Evolutionary conservation across 2,888 invertebrate species (phyloP).

Genomic region (Polymixis lichenea): DNA sequence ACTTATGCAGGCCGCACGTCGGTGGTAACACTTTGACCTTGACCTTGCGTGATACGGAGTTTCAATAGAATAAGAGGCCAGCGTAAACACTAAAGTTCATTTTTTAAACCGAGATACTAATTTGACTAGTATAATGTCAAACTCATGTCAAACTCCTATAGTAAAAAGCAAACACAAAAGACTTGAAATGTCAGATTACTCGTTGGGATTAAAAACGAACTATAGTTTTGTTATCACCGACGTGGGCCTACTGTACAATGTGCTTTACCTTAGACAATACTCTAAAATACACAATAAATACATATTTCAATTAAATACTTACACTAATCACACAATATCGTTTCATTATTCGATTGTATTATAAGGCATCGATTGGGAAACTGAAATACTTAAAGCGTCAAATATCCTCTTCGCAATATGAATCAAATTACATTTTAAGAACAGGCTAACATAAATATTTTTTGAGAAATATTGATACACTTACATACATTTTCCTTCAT

Average conservation of each 20-base stretch:
- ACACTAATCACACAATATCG: constrained; percentile 16
- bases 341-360: constrained; percentile 17
- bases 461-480: background rate
- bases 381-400: background rate
- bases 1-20: background rate
- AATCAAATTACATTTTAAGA: background rate
- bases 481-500: background rate
- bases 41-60: background rate
- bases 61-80: background rate
- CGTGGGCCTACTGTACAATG: background rate
- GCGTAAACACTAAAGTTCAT: too few species aligned
- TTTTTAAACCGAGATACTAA: too few species aligned
- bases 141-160: too few species aligned
- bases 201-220: too few species aligned
- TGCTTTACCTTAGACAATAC: background rate
- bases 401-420: background rate
- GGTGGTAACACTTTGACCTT: background rate
- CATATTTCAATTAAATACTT: constrained; percentile 13
- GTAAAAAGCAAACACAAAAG: too few species aligned
- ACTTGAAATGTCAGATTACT: too few species aligned
- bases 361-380: background rate
- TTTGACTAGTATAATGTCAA: too few species aligned
- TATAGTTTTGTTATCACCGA: background rate
- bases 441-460: background rate
- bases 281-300: constrained; percentile 18